Percentiles rank a stretch among this genome's conserved stretches.
Conservation (phyloP, 2,113 vertebrate genomes). For the Peromyscus polionotus region DNA sequence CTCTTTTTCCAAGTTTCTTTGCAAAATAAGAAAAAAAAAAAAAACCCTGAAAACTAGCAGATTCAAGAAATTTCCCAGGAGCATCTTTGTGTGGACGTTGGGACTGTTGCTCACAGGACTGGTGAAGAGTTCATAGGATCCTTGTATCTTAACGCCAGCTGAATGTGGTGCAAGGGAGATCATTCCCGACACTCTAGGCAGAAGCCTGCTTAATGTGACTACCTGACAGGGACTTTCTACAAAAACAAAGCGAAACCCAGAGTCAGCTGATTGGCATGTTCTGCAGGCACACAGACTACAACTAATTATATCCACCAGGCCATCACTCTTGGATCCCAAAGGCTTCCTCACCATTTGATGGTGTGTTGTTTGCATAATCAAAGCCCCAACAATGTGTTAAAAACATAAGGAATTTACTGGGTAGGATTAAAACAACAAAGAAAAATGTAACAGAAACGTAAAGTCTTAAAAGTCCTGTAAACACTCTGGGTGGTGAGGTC, state of each 20-base stretch:
- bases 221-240: background rate
- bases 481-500: slow-evolving; percentile 79
- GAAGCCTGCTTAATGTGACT: background rate
- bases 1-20: background rate
- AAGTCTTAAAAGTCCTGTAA: slow-evolving; percentile 85
- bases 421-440: slow-evolving; percentile 66
- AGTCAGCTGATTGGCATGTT: background rate
- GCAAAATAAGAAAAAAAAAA: background rate
- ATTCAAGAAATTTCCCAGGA: background rate
- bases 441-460: slow-evolving; percentile 80
- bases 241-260: background rate
- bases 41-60: background rate
- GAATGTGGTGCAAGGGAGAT: background rate
- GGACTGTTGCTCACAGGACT: background rate
- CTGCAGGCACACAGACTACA: background rate
- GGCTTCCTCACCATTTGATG: background rate
- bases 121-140: background rate
- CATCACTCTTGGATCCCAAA: background rate
- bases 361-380: slow-evolving; percentile 54
- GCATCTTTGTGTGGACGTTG: background rate
- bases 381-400: slow-evolving; percentile 43
- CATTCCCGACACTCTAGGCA: background rate
- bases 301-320: background rate
- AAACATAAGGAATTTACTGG: slow-evolving; percentile 72
- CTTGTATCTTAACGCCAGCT: background rate